phyloP scores from a whole-genome alignment of 2,113 vertebrate genomes.

The Atrichornis clamosus region DNA sequence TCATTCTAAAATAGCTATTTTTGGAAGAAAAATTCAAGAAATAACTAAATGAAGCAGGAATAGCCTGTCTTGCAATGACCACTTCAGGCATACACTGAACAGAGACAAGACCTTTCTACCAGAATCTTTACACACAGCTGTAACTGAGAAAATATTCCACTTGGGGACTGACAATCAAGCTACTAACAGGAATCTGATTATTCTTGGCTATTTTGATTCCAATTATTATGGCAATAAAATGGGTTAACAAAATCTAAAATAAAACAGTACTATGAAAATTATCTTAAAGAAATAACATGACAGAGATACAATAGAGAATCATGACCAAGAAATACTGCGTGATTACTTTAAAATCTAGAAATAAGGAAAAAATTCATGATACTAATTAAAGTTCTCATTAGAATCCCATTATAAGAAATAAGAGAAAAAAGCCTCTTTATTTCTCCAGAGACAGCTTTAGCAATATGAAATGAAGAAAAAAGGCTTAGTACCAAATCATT shows the following conservation, averaged over 20 bases:
- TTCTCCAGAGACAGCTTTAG: conserved; percentile 50
- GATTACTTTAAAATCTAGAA: conserved; percentile 30
- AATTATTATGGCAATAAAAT: background rate
- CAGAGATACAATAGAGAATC: background rate
- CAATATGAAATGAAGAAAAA: conserved; percentile 2
- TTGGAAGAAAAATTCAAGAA: background rate
- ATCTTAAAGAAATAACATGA: background rate
- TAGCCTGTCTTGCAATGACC: background rate
- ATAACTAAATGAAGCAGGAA: background rate
- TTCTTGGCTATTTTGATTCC: background rate
- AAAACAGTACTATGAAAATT: background rate
- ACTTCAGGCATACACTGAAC: background rate
- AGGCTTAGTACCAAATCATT: background rate
- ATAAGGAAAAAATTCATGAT: conserved; percentile 35
- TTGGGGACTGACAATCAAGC: background rate
- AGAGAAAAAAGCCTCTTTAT: conserved; percentile 34
- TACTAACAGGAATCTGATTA: background rate
- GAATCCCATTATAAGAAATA: conserved; percentile 46
- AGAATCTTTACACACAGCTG: background rate
- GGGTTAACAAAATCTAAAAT: background rate
- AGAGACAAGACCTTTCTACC: background rate
- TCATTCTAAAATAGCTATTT: background rate
- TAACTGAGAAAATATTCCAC: background rate
- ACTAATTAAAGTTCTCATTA: conserved; percentile 64
- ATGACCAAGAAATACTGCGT: background rate